Conservation (phyloP, 2,888 invertebrate genomes). For the Smittia aterrima region DNA sequence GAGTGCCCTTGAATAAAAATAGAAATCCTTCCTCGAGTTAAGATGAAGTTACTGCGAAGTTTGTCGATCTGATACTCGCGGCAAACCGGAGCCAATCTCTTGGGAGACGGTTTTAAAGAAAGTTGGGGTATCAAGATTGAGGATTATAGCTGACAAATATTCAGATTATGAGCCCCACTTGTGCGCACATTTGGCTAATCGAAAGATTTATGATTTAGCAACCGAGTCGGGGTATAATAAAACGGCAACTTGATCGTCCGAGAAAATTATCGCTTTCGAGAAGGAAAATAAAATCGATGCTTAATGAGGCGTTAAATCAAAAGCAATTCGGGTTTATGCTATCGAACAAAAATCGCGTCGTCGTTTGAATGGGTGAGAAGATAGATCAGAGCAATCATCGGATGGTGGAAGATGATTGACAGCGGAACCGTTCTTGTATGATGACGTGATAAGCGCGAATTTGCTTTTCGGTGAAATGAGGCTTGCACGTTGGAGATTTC, state of each 20-base stretch:
- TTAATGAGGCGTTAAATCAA: conserved; percentile 34
- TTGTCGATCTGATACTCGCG: no score
- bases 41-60: no score
- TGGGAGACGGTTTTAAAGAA: no score
- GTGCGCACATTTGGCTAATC: no score
- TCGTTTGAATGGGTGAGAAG: neutral
- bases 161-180: no score
- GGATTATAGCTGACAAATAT: no score
- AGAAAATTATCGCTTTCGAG: conserved; percentile 23
- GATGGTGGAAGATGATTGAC: neutral
- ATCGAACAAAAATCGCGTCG: neutral
- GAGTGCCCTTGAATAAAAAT: no score
- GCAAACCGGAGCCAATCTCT: no score
- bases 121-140: no score
- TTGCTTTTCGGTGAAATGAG: neutral
- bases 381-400: neutral
- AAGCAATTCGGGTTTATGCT: conserved; percentile 28
- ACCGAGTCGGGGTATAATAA: neutral
- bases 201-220: no score
- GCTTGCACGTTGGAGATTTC: neutral
- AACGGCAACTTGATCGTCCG: neutral
- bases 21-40: no score
- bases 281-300: neutral
- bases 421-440: conserved; percentile 1
- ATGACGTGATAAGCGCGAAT: neutral